Percentiles rank a stretch among this genome's conserved stretches.
Conservation (phyloP, 2,888 invertebrate genomes). For the Salpingus planirostris region DNA sequence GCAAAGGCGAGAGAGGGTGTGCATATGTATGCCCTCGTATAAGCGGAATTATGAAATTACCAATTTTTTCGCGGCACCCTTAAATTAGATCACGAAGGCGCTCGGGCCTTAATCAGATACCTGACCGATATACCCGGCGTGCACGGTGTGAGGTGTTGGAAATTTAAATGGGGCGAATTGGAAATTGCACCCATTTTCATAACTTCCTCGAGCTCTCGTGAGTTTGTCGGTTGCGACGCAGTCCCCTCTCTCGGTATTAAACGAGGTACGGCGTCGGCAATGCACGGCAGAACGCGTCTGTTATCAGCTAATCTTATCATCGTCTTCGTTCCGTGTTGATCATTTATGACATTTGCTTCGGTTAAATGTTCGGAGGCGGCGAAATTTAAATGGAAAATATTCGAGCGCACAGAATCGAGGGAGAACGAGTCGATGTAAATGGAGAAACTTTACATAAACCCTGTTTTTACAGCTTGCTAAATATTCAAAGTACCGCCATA, state of each 20-base stretch:
- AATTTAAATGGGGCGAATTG: conserved; percentile 15
- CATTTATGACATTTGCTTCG: conserved; percentile 10
- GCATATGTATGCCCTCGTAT: conserved; percentile 11
- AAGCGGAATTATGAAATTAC: conserved; percentile 22
- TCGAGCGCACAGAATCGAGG: conserved; percentile 5
- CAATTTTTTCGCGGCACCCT: conserved; percentile 16
- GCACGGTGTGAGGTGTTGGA: conserved; percentile 11
- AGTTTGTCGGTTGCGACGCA: too few relatives aligned
- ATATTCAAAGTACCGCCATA: too few relatives aligned
- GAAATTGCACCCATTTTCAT: conserved; percentile 11
- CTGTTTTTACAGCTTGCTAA: conserved; percentile 1
- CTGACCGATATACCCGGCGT: not conserved
- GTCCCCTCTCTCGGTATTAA: not conserved
- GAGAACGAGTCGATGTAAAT: conserved; percentile 7
- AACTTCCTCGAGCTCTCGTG: conserved; percentile 1
- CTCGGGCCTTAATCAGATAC: conserved; percentile 8
- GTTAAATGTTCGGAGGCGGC: conserved; percentile 5
- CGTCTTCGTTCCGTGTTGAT: conserved; percentile 11
- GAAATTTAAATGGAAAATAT: conserved; percentile 12
- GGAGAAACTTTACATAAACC: conserved; percentile 8
- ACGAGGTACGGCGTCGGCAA: conserved; percentile 2
- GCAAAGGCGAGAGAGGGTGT: conserved; percentile 15
- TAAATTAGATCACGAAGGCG: conserved; percentile 26
- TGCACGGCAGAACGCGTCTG: conserved; percentile 8
- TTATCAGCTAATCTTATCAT: conserved; percentile 14